Base-by-base conservation (phyloP, 1,140 invertebrate genomes). In the Tetraneura akinire region DNA sequence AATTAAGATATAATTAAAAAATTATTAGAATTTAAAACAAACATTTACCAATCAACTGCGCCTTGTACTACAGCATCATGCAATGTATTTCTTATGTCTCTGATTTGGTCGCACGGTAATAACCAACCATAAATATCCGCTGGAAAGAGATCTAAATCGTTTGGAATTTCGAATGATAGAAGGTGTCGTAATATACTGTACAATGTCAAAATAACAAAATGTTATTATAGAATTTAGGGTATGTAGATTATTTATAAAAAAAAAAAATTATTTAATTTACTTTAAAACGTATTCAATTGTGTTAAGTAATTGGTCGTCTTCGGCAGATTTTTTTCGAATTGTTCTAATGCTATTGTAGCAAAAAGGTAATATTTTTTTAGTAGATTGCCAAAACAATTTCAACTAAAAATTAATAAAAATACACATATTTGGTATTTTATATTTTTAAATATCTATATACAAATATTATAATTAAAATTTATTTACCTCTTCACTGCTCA, bases 371-470 rank as follows among this genome's bases (percentile, higher is more conserved):
- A 94, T 83, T 84, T 92, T 91, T 82, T 89, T 92, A 0, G 89
- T 89, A 1, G 91, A 90, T 74, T 93, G 91, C 93, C 93, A 94
- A 84, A 94, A 94, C 26, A 91, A 84, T 86, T 91, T 92, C 0
- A 89, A 85, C 85, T 86, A 70, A 49, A 83, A 80, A 32, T n/a
- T n/a, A 42, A 16, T 80, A 23, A 18, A 23, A 74, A 68, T 21
- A 64, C 14, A 74, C 14, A n/a, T 23, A n/a, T n/a, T n/a, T 66
- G 3, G 32, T 37, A 37, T 42, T 80, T 16, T 80, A 42, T 42
- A 6, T 42, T 32, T 53, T 3, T 29, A 29, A 80, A 68, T 2
- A 10, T 47, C 10, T 23, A 62, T 42, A 42, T 13, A 3, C 13
- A 37, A 37, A 37, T 37, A 37, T 37, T 8, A 8, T 37, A 9